Base-by-base conservation (phyloP, 2,888 invertebrate genomes). In the Argyresthia goedartella region DNA sequence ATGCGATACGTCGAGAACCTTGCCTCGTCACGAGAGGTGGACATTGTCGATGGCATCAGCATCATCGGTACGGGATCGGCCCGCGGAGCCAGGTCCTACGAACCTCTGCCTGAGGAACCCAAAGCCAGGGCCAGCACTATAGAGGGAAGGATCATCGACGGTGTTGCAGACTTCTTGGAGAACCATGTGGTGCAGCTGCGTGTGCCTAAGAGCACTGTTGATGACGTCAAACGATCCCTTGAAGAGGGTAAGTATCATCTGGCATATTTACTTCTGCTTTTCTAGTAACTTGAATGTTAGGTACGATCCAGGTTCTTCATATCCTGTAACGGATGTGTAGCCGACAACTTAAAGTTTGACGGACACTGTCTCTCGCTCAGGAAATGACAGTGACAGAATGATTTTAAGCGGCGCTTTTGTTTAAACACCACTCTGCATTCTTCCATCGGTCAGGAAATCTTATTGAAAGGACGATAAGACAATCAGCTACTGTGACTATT, bases 121-220 rank as follows among this genome's bases (percentile, higher is more conserved):
- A 90, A 89, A 65, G 92, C 92, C 33, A 89, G 92, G 54, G 93
- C 93, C 69, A 89, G 89, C 64, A 91, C 91, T 60, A 88, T 94
- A n/a, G 93, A 94, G 62, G 86, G 89, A 53, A 88, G 93, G 55
- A 85, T 95, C 55, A 80, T 93, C 53, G 94, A 95, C 63, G 90
- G 92, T 55, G 89, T 94, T 47, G 91, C 92, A 48, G 91, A 92
- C 58, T 95, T 94, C 87, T 81, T 95, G 60, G 91, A 92, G 59
- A 91, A 92, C 60, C 94, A 95, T 74, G 93, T 93, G 33, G 88
- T 95, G 54, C 94, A 95, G 71, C 89, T 95, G 58, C 92, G 93
- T 67, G 88, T 95, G 51, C 95, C 95, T 39, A 92, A 91, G 59
- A 89, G 90, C 60, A 89, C 92, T 8, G 90, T 93, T 57, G 88